These are phyloP conservation scores for Pelodytes ibericus DNA, from an alignment of 2,797 vertebrate genomes.

Conservation along the genomic window DNA sequence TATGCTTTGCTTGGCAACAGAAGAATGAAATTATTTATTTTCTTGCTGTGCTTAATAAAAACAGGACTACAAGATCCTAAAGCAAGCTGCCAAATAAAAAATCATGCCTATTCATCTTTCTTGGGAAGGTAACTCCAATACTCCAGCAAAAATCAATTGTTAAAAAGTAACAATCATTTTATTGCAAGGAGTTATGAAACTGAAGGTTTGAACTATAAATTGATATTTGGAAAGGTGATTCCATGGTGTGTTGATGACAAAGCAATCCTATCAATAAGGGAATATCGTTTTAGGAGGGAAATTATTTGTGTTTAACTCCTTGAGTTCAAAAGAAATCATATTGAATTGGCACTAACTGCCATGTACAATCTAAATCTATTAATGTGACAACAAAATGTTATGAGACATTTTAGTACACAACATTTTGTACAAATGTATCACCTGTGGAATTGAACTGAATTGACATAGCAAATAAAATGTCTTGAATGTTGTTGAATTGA, in stretches of 20 bases:
- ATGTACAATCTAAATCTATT: background rate
- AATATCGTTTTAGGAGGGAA: too few relatives aligned
- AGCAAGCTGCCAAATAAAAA: constrained; percentile 5
- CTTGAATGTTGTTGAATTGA: too few relatives aligned
- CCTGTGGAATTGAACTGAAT: too few relatives aligned
- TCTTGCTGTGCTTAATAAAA: background rate
- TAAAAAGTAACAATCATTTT: background rate
- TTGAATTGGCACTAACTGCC: background rate
- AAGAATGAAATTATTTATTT: background rate
- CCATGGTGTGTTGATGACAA: background rate
- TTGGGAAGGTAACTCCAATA: background rate
- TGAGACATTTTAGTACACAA: too few relatives aligned
- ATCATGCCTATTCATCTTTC: constrained; percentile 9
- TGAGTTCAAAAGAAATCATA: too few relatives aligned
- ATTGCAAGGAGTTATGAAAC: background rate
- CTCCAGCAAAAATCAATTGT: constrained; percentile 17
- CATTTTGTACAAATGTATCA: too few relatives aligned
- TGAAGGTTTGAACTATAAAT: background rate
- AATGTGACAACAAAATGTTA: too few relatives aligned
- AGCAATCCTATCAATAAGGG: background rate
- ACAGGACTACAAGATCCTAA: background rate
- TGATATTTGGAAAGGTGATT: background rate
- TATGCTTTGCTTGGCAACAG: background rate
- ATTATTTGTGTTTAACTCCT: too few relatives aligned
- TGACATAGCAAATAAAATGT: too few relatives aligned